Evolutionary conservation across 1,140 invertebrate genomes (phyloP).

Genomic region (Papilio glaucus): DNA sequence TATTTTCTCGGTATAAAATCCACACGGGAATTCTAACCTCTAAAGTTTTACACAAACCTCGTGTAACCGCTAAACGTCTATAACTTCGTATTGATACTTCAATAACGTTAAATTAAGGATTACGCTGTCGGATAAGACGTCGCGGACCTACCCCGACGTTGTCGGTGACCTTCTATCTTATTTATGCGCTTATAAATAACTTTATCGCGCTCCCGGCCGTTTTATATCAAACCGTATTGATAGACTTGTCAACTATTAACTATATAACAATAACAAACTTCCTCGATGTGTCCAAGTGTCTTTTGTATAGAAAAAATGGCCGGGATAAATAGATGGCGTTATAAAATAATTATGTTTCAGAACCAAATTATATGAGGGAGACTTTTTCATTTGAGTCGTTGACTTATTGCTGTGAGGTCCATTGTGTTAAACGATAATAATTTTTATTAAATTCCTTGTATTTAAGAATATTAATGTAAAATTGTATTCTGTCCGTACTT

Average conservation of each 20-base stretch:
- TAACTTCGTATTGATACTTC: conserved; percentile 54
- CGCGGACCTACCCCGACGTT: conserved; percentile 60
- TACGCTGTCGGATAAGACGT: conserved; percentile 45
- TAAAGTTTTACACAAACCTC: conserved; percentile 16
- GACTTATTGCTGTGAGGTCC: conserved; percentile 67
- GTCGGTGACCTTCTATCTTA: conserved; percentile 62
- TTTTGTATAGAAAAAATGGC: conserved; percentile 22
- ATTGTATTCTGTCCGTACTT: neutral
- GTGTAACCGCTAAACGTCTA: conserved; percentile 57
- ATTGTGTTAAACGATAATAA: conserved; percentile 63
- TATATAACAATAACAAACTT: conserved; percentile 40
- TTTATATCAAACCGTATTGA: conserved; percentile 60
- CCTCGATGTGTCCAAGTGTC: neutral
- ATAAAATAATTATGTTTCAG: conserved; percentile 42
- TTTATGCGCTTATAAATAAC: conserved; percentile 74
- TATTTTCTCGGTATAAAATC: neutral
- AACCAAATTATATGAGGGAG: conserved; percentile 25
- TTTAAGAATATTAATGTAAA: conserved; percentile 12
- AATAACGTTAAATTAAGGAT: conserved; percentile 48
- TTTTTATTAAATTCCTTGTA: conserved; percentile 57
- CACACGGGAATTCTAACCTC: neutral
- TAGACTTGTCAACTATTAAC: conserved; percentile 42
- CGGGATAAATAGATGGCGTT: conserved; percentile 41
- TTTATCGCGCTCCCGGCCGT: conserved; percentile 59
- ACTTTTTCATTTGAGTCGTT: conserved; percentile 63